phyloP scores from a whole-genome alignment of 2,113 vertebrate genomes.

The Saguinus midas region DNA sequence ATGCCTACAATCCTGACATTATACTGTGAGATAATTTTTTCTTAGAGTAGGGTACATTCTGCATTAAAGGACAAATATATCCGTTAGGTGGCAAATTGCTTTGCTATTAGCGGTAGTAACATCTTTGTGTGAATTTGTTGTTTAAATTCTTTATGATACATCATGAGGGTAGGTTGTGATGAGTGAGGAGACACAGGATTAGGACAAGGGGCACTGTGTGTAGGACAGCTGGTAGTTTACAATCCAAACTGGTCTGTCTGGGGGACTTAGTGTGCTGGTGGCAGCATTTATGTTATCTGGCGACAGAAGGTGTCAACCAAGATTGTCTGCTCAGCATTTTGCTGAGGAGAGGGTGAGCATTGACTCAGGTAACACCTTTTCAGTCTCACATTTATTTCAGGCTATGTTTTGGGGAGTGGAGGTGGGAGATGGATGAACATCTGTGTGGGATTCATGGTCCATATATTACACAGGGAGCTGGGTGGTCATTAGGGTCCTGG shows the following conservation, averaged over 20 bases:
- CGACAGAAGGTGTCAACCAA: fast-evolving
- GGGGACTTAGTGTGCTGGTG: neutral
- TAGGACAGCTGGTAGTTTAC: neutral
- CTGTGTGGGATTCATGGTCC: no score
- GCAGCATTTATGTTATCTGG: neutral
- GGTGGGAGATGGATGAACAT: neutral
- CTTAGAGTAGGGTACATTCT: neutral
- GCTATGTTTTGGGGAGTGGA: neutral
- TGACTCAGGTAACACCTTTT: no score
- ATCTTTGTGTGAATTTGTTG: neutral
- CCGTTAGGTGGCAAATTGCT: neutral
- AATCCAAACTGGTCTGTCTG: fast-evolving
- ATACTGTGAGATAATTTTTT: neutral
- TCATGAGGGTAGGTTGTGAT: neutral
- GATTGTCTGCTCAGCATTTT: neutral
- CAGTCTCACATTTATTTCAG: neutral
- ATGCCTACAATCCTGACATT: fast-evolving
- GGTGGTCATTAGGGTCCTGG: no score
- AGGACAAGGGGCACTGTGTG: neutral
- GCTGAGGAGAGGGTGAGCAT: fast-evolving
- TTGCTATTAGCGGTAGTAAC: neutral
- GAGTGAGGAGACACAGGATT: neutral
- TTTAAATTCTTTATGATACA: neutral
- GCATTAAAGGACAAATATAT: neutral
- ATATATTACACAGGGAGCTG: neutral